Conservation (phyloP, 2,113 vertebrate genomes). For the Gavialis gangeticus region DNA sequence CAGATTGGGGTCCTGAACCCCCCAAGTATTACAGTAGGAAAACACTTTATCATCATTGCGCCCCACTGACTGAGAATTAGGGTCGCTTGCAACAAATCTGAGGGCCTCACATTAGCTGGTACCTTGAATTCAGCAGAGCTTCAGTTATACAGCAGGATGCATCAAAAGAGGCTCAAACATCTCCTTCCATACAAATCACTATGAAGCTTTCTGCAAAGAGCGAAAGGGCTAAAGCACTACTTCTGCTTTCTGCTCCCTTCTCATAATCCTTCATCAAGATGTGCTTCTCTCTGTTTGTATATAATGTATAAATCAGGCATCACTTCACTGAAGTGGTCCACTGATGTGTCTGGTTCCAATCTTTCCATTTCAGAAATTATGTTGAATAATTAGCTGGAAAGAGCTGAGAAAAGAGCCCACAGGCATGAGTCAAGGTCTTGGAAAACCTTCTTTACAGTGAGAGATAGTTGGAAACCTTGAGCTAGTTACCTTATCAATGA, state of each 20-base stretch:
- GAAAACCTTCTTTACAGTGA: background rate
- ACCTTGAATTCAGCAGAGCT: background rate
- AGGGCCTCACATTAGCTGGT: background rate
- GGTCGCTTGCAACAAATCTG: rapidly evolving
- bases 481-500: background rate
- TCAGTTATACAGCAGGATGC: background rate
- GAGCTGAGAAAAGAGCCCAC: background rate
- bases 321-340: background rate
- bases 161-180: background rate
- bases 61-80: background rate
- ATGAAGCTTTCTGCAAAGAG: background rate
- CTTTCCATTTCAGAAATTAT: background rate
- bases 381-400: background rate
- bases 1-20: background rate
- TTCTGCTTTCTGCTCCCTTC: background rate
- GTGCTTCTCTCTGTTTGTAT: background rate
- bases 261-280: background rate
- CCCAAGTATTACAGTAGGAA: background rate
- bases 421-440: background rate
- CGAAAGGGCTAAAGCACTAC: background rate
- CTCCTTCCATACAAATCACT: background rate
- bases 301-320: background rate
- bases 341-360: background rate
- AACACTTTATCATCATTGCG: background rate
- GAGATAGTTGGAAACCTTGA: background rate